A percentile compares a stretch with the other conserved stretches of the same genome.
Conservation (phyloP, 1,140 invertebrate species). For the Orius insidiosus region DNA sequence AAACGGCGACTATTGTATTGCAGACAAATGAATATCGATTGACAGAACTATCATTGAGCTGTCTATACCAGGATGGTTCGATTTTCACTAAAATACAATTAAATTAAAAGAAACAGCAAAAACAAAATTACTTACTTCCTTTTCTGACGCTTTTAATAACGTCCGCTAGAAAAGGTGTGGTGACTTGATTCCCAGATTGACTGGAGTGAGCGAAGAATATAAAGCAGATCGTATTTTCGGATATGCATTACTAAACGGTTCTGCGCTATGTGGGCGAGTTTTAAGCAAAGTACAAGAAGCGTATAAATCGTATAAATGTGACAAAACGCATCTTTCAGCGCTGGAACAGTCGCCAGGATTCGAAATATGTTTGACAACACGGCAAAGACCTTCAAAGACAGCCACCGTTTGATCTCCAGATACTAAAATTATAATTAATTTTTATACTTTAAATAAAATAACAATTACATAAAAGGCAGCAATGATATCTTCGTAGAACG, state of each 20-base stretch:
- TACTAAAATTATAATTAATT: conserved; percentile 32
- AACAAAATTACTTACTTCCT: conserved; percentile 14
- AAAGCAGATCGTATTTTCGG: conserved; percentile 60
- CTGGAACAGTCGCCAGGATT: conserved; percentile 88
- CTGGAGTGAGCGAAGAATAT: conserved; percentile 40
- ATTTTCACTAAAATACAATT: conserved; percentile 43
- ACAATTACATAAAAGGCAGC: conserved; percentile 64
- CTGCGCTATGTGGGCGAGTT: conserved; percentile 59
- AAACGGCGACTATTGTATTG: conserved; percentile 77
- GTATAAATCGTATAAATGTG: conserved; percentile 85
- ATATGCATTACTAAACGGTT: conserved; percentile 74
- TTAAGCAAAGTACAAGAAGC: conserved; percentile 70
- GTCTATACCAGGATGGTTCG: conserved; percentile 60
- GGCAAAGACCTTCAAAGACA: conserved; percentile 80
- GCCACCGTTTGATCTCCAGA: conserved; percentile 74
- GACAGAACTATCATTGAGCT: conserved; percentile 65
- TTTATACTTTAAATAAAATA: not conserved
- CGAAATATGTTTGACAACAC: conserved; percentile 76
- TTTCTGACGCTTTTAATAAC: conserved; percentile 49
- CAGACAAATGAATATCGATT: conserved; percentile 92
- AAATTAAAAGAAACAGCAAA: too few relatives aligned
- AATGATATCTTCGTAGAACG: conserved; percentile 81
- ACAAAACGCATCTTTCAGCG: conserved; percentile 82
- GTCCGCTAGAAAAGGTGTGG: conserved; percentile 68
- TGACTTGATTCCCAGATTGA: conserved; percentile 46